These are phyloP conservation scores for Catharus ustulatus DNA, from an alignment of 2,797 vertebrate species.

Conservation along the genomic window DNA sequence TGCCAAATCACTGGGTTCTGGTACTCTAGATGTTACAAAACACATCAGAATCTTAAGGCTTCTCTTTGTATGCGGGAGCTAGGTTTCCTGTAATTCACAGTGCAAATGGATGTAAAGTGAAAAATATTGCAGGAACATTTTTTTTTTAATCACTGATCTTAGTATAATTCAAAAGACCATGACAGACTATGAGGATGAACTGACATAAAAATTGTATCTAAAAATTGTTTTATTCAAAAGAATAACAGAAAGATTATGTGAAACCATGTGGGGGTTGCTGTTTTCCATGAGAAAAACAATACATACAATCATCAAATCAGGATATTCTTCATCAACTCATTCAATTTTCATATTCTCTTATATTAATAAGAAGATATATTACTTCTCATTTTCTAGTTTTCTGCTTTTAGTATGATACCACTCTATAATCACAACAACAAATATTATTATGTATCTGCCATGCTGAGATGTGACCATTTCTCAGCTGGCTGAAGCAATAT, in stretches of 20 bases:
- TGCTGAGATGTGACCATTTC: conserved; percentile 20
- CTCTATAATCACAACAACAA: conserved; percentile 16
- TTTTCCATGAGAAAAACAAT: background rate
- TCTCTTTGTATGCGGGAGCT: background rate
- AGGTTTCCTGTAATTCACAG: background rate
- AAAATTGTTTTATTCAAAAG: background rate
- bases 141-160: background rate
- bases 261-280: background rate
- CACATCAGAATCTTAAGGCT: background rate
- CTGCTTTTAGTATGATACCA: background rate
- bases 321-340: background rate
- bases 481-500: conserved; percentile 18
- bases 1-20: background rate
- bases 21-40: background rate
- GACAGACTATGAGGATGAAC: background rate
- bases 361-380: background rate
- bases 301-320: background rate
- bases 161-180: background rate
- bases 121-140: background rate
- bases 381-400: background rate
- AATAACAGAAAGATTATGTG: background rate
- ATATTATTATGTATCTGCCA: background rate
- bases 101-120: background rate
- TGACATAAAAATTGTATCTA: background rate
- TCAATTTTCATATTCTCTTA: background rate